A percentile compares a stretch with the other conserved stretches of the same genome.
phyloP scores from a whole-genome alignment of 2,888 invertebrate genomes.

The Minunthozetes semirufus region DNA sequence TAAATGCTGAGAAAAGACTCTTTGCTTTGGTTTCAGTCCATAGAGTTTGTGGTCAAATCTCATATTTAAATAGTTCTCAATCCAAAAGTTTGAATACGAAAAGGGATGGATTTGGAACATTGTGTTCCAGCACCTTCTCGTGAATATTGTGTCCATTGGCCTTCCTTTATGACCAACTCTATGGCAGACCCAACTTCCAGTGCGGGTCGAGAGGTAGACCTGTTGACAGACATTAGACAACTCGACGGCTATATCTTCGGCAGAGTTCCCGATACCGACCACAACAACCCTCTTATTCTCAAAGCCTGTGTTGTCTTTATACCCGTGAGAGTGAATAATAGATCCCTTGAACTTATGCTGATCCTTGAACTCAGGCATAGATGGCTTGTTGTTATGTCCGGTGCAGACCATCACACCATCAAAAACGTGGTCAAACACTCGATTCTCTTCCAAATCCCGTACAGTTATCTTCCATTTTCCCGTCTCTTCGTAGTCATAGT shows the following conservation, averaged over 20 bases:
- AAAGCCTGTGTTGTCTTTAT: slow-evolving; percentile 41
- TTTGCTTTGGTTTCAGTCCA: slow-evolving; percentile 48
- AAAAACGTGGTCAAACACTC: slow-evolving; percentile 44
- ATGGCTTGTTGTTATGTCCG: slow-evolving; percentile 52
- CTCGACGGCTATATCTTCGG: slow-evolving; percentile 49
- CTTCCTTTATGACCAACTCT: slow-evolving; percentile 44
- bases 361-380: slow-evolving; percentile 49
- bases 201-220: slow-evolving; percentile 49
- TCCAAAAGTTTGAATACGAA: slow-evolving; percentile 42
- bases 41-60: slow-evolving; percentile 49
- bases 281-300: slow-evolving; percentile 49
- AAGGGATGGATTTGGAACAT: slow-evolving; percentile 45
- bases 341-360: slow-evolving; percentile 46
- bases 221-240: slow-evolving; percentile 45
- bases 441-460: neutral
- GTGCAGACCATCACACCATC: slow-evolving; percentile 53
- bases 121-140: slow-evolving; percentile 35
- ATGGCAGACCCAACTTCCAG: slow-evolving; percentile 52
- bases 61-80: slow-evolving; percentile 44
- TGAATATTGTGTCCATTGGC: neutral
- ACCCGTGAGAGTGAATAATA: slow-evolving; percentile 44
- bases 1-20: slow-evolving; percentile 46
- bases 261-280: slow-evolving; percentile 53
- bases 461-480: slow-evolving; percentile 33
- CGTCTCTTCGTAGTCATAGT: slow-evolving; percentile 40